A percentile compares a stretch with the other conserved stretches of the same genome.
These are phyloP conservation scores for Myripristis jacobus DNA, from an alignment of 2,797 vertebrate species.

Conservation along the genomic window DNA sequence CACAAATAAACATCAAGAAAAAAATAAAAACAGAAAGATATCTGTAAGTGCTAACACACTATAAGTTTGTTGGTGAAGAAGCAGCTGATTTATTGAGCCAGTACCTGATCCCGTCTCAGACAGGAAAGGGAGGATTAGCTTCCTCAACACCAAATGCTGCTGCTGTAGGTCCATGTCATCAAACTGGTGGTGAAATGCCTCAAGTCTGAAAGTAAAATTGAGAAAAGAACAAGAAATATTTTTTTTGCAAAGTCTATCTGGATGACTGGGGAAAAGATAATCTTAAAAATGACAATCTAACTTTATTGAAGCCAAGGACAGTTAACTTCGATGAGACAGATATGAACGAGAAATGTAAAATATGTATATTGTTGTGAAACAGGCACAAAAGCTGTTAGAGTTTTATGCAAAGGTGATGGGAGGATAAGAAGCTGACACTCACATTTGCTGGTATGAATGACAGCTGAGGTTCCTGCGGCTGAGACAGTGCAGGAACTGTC, in stretches of 20 bases:
- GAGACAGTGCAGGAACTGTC: slow-evolving; percentile 74
- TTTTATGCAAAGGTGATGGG: no score
- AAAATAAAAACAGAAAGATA: neutral
- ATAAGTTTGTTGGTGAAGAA: neutral
- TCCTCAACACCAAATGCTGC: slow-evolving; percentile 20
- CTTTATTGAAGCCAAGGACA: no score
- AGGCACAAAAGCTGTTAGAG: no score
- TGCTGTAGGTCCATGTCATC: slow-evolving; percentile 36
- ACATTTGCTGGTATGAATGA: slow-evolving; percentile 79
- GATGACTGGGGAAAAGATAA: no score
- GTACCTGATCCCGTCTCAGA: slow-evolving; percentile 62
- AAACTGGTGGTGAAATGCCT: slow-evolving; percentile 58
- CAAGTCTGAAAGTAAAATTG: slow-evolving; percentile 61
- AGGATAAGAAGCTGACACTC: slow-evolving; percentile 25
- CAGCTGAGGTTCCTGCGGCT: slow-evolving; percentile 77
- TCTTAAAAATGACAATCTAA: neutral
- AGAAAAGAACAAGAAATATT: neutral
- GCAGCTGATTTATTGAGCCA: neutral
- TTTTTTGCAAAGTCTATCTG: no score
- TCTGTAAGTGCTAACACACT: neutral
- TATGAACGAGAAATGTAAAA: neutral
- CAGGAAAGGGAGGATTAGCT: slow-evolving; percentile 72
- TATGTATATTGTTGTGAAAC: neutral
- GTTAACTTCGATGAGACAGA: no score
- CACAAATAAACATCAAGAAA: neutral